phyloP scores from a whole-genome alignment of 1,140 invertebrate genomes.

The Drosophila tropicalis region DNA sequence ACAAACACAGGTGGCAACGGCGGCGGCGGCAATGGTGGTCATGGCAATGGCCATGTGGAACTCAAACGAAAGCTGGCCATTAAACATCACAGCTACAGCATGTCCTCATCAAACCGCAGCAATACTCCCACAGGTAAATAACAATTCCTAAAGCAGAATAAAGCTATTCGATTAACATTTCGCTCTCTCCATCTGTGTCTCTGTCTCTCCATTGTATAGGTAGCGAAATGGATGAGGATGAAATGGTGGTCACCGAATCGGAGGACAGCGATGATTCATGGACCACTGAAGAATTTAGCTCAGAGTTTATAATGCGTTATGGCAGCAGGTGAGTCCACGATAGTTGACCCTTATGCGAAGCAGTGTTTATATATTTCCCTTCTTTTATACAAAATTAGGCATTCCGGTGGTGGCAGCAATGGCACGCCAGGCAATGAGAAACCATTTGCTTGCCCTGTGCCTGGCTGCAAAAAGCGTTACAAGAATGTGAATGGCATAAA shows the following conservation, averaged over 20 bases:
- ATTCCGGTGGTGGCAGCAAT: conserved; percentile 80
- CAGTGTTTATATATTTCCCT: not conserved
- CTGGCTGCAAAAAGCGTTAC: conserved; percentile 93
- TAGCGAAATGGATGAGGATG: conserved; percentile 88
- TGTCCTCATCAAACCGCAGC: conserved; percentile 85
- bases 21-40: conserved; percentile 11
- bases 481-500: conserved; percentile 95
- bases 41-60: conserved; percentile 66
- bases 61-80: conserved; percentile 85
- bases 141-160: no score
- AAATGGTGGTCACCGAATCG: conserved; percentile 86
- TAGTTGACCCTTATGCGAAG: not conserved
- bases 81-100: conserved; percentile 84
- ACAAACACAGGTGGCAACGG: conserved; percentile 28
- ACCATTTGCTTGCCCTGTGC: conserved; percentile 91
- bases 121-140: conserved; percentile 86
- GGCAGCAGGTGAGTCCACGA: conserved; percentile 86
- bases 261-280: conserved; percentile 93
- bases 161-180: no score
- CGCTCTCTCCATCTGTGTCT: no score
- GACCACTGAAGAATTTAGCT: conserved; percentile 91
- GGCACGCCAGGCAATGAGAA: conserved; percentile 86
- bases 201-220: conserved; percentile 80
- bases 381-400: no score
- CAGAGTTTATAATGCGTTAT: conserved; percentile 90